These are phyloP conservation scores for Trissolcus brochymenae DNA, from an alignment of 2,888 invertebrate genomes.

Conservation along the genomic window DNA sequence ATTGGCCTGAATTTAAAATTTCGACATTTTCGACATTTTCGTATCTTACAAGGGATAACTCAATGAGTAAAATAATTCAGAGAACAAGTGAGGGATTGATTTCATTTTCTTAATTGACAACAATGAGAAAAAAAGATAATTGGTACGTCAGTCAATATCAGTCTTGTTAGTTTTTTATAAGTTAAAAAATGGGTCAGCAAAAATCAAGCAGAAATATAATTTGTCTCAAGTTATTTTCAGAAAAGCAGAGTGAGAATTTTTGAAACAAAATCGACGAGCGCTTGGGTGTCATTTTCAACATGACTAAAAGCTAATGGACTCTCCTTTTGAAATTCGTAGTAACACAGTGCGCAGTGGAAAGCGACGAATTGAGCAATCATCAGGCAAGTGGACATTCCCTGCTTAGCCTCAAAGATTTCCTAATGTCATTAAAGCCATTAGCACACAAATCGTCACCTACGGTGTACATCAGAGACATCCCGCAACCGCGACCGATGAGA, in stretches of 20 bases:
- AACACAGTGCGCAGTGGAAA: slow-evolving; percentile 7
- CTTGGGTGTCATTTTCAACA: slow-evolving; percentile 43
- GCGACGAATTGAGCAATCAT: slow-evolving; percentile 18
- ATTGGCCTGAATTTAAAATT: too few relatives aligned
- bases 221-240: too few relatives aligned
- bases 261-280: slow-evolving; percentile 22
- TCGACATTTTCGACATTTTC: too few relatives aligned
- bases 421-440: slow-evolving; percentile 54
- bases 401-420: slow-evolving; percentile 52
- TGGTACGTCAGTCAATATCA: too few relatives aligned
- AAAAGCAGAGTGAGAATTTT: slow-evolving; percentile 43
- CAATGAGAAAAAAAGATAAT: too few relatives aligned
- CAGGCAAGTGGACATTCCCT: slow-evolving; percentile 52
- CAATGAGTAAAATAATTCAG: too few relatives aligned
- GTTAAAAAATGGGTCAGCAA: too few relatives aligned
- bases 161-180: too few relatives aligned
- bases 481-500: slow-evolving; percentile 6
- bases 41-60: too few relatives aligned
- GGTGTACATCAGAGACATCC: slow-evolving; percentile 19
- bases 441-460: slow-evolving; percentile 42
- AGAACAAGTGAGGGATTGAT: too few relatives aligned
- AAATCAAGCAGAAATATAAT: too few relatives aligned
- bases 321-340: slow-evolving; percentile 38
- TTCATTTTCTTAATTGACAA: too few relatives aligned
- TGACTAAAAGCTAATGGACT: slow-evolving; percentile 54